Conservation (phyloP, 2,888 invertebrate genomes). For the Nesidiocoris tenuis region DNA sequence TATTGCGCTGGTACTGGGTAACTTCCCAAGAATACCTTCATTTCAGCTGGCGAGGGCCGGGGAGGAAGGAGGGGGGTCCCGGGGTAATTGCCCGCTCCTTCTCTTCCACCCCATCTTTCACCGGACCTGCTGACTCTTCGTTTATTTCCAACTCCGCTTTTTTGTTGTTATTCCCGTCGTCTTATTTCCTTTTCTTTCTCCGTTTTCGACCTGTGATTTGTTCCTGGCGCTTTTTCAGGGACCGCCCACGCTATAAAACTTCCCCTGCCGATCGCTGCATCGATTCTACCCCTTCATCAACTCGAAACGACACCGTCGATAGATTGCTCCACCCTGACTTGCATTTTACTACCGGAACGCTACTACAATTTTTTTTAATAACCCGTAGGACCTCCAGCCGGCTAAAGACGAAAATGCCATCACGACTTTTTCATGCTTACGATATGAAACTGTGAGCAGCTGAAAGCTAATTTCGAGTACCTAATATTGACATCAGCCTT, state of each 20-base stretch:
- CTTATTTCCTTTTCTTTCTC: slow-evolving; percentile 26
- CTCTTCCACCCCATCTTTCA: slow-evolving; percentile 4
- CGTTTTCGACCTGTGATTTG: slow-evolving; percentile 34
- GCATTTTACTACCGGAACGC: slow-evolving; percentile 6
- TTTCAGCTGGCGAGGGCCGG: neutral
- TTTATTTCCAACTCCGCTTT: neutral
- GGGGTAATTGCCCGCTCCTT: slow-evolving; percentile 25
- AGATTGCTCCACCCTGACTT: slow-evolving; percentile 29
- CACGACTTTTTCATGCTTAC: too few species aligned
- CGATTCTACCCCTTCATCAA: too few species aligned
- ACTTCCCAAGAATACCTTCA: slow-evolving; percentile 2
- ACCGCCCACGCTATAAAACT: slow-evolving; percentile 39
- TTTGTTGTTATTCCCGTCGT: slow-evolving; percentile 5
- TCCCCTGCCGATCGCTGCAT: too few species aligned
- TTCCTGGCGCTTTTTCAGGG: slow-evolving; percentile 38
- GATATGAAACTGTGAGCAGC: too few species aligned
- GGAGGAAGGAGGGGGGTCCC: slow-evolving; percentile 9
- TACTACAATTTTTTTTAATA: too few species aligned
- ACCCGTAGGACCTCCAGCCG: too few species aligned
- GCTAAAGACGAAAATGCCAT: too few species aligned
- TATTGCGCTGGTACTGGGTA: neutral
- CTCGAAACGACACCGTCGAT: too few species aligned
- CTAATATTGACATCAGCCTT: too few species aligned
- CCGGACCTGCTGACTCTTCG: neutral
- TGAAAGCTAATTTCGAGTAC: too few species aligned